Evolutionary conservation across 2,113 vertebrate species (phyloP).

Genomic region (Dicrurus megarhynchus): DNA sequence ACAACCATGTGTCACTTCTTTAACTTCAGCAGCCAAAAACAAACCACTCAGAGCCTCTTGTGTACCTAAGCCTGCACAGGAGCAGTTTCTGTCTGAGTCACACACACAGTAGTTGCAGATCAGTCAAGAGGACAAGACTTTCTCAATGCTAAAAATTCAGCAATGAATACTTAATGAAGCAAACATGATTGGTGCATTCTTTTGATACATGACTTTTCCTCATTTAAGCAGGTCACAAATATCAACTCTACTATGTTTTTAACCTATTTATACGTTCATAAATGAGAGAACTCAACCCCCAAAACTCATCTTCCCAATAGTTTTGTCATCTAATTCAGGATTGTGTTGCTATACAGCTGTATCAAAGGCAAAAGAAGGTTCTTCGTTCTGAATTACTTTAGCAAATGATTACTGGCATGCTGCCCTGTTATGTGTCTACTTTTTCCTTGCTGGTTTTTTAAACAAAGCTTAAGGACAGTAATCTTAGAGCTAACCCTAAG

Average conservation of each 20-base stretch:
- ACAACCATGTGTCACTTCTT: not conserved
- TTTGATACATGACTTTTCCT: not conserved
- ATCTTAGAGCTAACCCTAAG: not conserved
- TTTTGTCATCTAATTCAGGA: not conserved
- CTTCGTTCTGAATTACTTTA: not conserved
- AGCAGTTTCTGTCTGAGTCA: not conserved
- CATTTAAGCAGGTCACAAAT: not conserved
- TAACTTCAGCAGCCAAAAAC: not conserved
- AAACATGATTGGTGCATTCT: not conserved
- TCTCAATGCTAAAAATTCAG: not conserved
- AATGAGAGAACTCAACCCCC: not conserved
- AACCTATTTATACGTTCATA: not conserved
- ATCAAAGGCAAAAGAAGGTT: not conserved
- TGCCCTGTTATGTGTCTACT: too few relatives aligned
- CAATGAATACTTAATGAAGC: not conserved
- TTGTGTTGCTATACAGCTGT: not conserved
- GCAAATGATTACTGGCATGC: not conserved
- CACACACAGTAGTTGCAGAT: not conserved
- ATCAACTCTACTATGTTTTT: not conserved
- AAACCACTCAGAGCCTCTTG: fast-evolving
- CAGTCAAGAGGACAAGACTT: not conserved
- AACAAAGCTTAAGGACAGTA: not conserved
- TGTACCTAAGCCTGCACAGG: not conserved
- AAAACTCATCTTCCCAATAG: not conserved
- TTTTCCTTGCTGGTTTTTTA: not conserved